Base-by-base conservation (phyloP, 2,113 vertebrate genomes). In the Coracopsis vasa region DNA sequence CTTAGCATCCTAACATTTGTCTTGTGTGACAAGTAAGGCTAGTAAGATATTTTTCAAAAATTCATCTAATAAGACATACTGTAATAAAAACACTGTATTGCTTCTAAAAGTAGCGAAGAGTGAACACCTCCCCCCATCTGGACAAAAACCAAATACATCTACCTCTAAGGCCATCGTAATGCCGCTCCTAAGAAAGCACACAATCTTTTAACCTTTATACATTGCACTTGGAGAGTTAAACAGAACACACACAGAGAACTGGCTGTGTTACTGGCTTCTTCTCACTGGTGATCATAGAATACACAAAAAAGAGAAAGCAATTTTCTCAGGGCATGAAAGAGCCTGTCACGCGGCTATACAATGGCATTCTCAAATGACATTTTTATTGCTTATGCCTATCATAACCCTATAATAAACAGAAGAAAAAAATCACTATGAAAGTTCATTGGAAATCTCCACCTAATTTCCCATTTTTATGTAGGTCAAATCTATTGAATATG, bases 241-340 rank as follows among this genome's bases (percentile, higher is more conserved):
- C 13, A 92, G 70, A 84, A 88, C 21, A 56, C 44, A 73, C 21
- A 35, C 28, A 72, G 7, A 66, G 73, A 82, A 86, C 4, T 18
- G 64, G 47, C 80, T 58, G 16, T 56, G 23, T 42, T 61, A 64
- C 42, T 67, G 50, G 29, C 24, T 74, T 69, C 64, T 83, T 71
- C 77, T 84, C 78, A 92, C 25, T 64, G 56, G 19, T 88, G 66
- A 93, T 74, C 72, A 84, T 1, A 92, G 65, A 93, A 96, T 45
- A 96, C 94, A 90, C 15, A 88, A 88, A 90, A 61, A 80, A 74
- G 39, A 84, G 56, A 92, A 94, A 88, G 51, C 25, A 47, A 56
- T 93, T 86, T 96, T 93, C 88, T 84, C 42, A 56, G 70, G 67
- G 60, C 58, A 90, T 66, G 64, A 95, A 86, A 84, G 56, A 90